phyloP scores from a whole-genome alignment of 2,888 invertebrate genomes.

The Cecidostiba fungosa region DNA sequence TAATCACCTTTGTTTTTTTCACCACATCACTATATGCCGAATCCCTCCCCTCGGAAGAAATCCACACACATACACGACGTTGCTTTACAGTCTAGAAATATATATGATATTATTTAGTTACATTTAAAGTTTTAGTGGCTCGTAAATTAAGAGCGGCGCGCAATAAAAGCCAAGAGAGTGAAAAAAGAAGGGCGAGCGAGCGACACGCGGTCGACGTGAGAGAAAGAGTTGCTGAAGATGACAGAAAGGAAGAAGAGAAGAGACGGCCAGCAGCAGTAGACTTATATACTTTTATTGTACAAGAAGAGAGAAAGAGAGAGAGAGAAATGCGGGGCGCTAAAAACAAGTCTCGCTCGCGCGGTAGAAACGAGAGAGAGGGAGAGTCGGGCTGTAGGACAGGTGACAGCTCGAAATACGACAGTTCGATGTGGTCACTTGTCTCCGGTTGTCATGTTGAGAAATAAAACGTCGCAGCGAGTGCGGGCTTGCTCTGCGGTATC shows the following conservation, averaged over 20 bases:
- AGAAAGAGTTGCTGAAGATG: constrained; percentile 51
- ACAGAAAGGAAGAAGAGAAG: constrained; percentile 26
- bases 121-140: constrained; percentile 56
- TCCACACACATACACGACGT: neutral
- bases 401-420: constrained; percentile 75
- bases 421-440: constrained; percentile 77
- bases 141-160: constrained; percentile 55
- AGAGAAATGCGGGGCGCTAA: constrained; percentile 58
- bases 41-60: neutral
- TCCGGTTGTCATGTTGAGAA: constrained; percentile 70
- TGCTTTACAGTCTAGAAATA: constrained; percentile 45
- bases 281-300: constrained; percentile 40
- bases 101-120: constrained; percentile 60
- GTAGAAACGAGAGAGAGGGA: constrained; percentile 17
- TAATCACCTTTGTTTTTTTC: constrained; percentile 43
- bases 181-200: constrained; percentile 1
- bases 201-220: constrained; percentile 26
- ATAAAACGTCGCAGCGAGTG: constrained; percentile 70
- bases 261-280: constrained; percentile 22
- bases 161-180: constrained; percentile 53
- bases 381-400: constrained; percentile 64
- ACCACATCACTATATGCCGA: neutral
- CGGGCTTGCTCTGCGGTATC: constrained; percentile 40
- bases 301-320: constrained; percentile 12
- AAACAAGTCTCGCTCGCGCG: constrained; percentile 55